phyloP scores from a whole-genome alignment of 1,140 invertebrate genomes.

The Ridgeia piscesae region DNA sequence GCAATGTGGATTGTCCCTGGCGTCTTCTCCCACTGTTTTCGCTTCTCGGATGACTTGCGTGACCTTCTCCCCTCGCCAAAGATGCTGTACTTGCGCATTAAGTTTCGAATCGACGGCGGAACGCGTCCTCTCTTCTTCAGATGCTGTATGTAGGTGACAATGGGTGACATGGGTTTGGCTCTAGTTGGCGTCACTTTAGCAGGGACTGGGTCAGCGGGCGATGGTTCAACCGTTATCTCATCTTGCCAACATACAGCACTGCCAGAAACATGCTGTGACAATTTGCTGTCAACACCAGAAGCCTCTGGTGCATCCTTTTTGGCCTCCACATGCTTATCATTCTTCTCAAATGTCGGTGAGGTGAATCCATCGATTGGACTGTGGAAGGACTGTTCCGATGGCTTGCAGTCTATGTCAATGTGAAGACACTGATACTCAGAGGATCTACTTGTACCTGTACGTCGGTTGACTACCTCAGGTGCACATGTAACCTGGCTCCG shows the following conservation, averaged over 20 bases:
- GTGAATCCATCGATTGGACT: neutral
- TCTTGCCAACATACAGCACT: neutral
- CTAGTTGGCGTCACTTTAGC: neutral
- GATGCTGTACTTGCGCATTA: neutral
- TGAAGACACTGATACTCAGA: neutral
- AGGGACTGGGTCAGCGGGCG: neutral
- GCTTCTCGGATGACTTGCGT: neutral
- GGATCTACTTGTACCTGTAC: neutral
- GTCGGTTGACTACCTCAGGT: neutral
- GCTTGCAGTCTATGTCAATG: neutral
- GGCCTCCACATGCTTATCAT: neutral
- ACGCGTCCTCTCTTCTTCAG: neutral
- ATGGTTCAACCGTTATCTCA: neutral
- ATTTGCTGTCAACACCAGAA: neutral
- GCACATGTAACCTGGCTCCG: neutral
- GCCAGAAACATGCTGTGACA: neutral
- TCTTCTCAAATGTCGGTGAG: neutral
- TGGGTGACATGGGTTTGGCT: neutral
- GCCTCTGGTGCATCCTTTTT: neutral
- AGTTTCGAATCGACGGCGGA: neutral
- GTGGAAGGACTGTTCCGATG: neutral
- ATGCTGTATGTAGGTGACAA: neutral
- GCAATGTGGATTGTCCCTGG: neutral
- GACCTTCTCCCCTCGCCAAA: neutral
- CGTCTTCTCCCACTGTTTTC: neutral